phyloP scores from a whole-genome alignment of 1,140 invertebrate genomes.

The Heliconius hermathena region DNA sequence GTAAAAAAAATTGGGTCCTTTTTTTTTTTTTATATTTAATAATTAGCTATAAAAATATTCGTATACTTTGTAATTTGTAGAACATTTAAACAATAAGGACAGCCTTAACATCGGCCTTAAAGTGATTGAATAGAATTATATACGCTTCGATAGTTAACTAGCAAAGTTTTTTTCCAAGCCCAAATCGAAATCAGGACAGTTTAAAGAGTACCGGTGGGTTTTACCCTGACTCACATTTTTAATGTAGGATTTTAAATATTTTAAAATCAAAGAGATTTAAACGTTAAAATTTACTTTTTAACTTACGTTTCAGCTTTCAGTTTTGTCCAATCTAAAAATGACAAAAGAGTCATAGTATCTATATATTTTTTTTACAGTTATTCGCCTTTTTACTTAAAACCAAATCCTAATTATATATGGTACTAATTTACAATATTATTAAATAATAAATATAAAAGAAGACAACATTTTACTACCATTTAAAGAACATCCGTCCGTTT shows the following conservation, averaged over 20 bases:
- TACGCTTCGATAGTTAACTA: constrained; percentile 12
- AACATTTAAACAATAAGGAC: constrained; percentile 1
- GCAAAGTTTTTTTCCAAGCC: background rate
- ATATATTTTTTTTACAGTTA: too few species aligned
- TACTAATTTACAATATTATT: constrained; percentile 18
- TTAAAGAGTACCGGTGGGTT: background rate
- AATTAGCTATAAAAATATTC: too few species aligned
- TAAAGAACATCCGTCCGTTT: constrained; percentile 38
- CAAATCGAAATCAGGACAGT: background rate
- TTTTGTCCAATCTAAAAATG: too few species aligned
- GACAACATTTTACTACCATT: constrained; percentile 33
- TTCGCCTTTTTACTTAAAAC: background rate
- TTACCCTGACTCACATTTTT: constrained; percentile 14
- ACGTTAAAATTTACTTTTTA: background rate
- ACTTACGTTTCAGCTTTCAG: too few species aligned
- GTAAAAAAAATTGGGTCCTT: too few species aligned
- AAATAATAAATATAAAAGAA: constrained; percentile 27
- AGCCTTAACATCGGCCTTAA: constrained; percentile 10
- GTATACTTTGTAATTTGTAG: background rate
- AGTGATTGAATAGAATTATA: constrained; percentile 14
- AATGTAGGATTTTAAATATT: background rate
- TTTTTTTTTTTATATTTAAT: too few species aligned
- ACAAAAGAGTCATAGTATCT: too few species aligned
- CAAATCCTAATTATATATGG: too few species aligned
- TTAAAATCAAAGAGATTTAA: background rate